These are phyloP conservation scores for Drosophila formosana DNA, from an alignment of 2,888 invertebrate genomes.

Conservation along the genomic window DNA sequence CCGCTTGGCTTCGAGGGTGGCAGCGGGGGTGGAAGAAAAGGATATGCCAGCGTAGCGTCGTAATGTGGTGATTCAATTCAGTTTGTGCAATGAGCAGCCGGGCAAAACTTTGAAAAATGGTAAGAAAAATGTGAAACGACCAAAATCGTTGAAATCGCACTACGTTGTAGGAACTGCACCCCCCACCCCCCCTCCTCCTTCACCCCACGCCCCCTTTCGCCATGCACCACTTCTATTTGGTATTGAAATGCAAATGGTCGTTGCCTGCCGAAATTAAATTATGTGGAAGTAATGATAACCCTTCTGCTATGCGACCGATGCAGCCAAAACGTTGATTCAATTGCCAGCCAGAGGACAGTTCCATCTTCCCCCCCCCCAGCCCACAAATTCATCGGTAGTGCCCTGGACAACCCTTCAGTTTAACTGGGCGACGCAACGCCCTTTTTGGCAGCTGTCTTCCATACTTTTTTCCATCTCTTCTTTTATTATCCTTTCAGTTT, in stretches of 20 bases:
- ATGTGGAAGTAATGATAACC: conserved; percentile 82
- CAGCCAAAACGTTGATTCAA: conserved; percentile 60
- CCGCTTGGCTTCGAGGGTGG: too few relatives aligned
- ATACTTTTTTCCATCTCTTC: background rate
- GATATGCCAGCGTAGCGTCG: conserved; percentile 39
- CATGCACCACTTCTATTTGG: conserved; percentile 43
- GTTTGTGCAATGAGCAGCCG: conserved; percentile 77
- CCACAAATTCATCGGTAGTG: background rate
- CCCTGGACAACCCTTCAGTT: conserved; percentile 43
- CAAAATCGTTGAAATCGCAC: conserved; percentile 12
- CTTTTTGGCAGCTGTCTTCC: conserved; percentile 75
- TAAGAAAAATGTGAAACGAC: conserved; percentile 51
- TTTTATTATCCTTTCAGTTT: conserved; percentile 7
- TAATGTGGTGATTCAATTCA: conserved; percentile 76
- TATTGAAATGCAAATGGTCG: conserved; percentile 81
- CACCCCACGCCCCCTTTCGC: background rate
- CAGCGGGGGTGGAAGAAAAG: background rate
- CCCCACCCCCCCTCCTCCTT: too few relatives aligned
- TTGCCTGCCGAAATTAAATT: conserved; percentile 81
- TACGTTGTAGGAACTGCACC: conserved; percentile 3
- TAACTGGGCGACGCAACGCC: conserved; percentile 75
- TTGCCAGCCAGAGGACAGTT: conserved; percentile 48
- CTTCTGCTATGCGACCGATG: conserved; percentile 64
- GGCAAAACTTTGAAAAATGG: conserved; percentile 73
- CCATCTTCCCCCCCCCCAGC: background rate